A percentile compares a stretch with the other conserved stretches of the same genome.
Evolutionary conservation across 2,888 invertebrate genomes (phyloP).

Genomic region (Neocrepidodera transversa): DNA sequence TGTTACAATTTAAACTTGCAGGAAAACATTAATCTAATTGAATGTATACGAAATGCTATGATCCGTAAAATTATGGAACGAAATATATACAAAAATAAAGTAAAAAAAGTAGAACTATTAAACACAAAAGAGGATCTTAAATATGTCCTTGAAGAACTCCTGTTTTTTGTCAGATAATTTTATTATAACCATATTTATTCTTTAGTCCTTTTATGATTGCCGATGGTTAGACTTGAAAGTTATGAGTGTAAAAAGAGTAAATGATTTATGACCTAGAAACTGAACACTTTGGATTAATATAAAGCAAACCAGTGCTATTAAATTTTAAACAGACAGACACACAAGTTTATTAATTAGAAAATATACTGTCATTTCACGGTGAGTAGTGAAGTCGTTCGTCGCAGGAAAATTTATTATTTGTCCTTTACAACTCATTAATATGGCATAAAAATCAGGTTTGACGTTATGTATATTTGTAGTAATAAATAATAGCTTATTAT

Average conservation of each 20-base stretch:
- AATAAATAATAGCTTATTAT: conserved; percentile 44
- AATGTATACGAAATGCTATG: no score
- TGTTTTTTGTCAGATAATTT: no score
- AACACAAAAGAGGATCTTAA: no score
- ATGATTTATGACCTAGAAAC: conserved; percentile 12
- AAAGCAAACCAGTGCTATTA: conserved; percentile 38
- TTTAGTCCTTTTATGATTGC: not conserved
- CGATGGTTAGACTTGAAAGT: conserved; percentile 6
- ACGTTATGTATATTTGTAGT: conserved; percentile 43
- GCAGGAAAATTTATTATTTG: conserved; percentile 41
- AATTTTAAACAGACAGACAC: conserved; percentile 46
- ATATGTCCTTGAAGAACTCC: no score
- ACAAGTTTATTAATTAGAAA: conserved; percentile 51
- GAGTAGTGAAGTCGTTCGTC: conserved; percentile 40
- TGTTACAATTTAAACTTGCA: no score
- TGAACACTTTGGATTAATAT: conserved; percentile 5
- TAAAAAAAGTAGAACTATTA: no score
- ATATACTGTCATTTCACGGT: conserved; percentile 51
- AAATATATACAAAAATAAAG: no score
- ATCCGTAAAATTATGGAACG: no score
- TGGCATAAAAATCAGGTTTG: conserved; percentile 43
- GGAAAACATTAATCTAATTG: no score
- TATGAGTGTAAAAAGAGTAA: conserved; percentile 12
- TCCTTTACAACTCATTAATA: conserved; percentile 37
- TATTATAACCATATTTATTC: no score